phyloP scores from a whole-genome alignment of 1,140 invertebrate species.

The Nasonia vitripennis region DNA sequence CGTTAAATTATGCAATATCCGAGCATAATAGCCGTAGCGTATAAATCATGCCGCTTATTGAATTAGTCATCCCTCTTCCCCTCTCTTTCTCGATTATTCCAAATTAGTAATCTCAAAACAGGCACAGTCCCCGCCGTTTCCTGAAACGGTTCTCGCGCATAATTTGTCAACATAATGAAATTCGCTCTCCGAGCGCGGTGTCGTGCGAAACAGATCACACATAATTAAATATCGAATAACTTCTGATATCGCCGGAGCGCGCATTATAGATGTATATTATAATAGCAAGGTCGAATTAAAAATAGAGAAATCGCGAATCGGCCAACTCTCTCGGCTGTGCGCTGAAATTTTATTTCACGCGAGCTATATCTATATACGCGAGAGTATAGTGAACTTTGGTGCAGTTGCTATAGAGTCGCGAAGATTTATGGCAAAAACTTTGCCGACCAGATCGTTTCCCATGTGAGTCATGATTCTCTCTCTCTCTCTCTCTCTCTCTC shows the following conservation, averaged over 20 bases:
- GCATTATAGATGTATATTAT: too few relatives aligned
- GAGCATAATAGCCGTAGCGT: too few relatives aligned
- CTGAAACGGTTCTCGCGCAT: constrained; percentile 1
- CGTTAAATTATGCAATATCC: too few relatives aligned
- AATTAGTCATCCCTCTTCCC: not conserved
- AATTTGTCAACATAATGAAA: not conserved
- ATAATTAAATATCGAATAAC: constrained; percentile 3
- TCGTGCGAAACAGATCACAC: not conserved
- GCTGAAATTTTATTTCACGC: not conserved
- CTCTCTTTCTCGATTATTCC: not conserved
- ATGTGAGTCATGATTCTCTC: not conserved
- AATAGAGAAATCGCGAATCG: not conserved
- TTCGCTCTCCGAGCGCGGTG: not conserved
- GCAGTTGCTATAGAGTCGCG: not conserved
- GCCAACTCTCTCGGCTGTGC: not conserved
- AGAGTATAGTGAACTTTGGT: not conserved
- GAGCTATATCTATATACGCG: not conserved
- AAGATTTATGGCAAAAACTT: not conserved
- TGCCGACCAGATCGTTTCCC: not conserved
- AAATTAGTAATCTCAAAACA: not conserved
- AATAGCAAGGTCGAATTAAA: not conserved
- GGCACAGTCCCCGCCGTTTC: not conserved
- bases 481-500: too few relatives aligned
- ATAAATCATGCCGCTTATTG: not conserved
- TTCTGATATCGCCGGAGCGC: too few relatives aligned